These are phyloP conservation scores for Phoxinus phoxinus DNA, from an alignment of 2,113 vertebrate species.

Conservation along the genomic window DNA sequence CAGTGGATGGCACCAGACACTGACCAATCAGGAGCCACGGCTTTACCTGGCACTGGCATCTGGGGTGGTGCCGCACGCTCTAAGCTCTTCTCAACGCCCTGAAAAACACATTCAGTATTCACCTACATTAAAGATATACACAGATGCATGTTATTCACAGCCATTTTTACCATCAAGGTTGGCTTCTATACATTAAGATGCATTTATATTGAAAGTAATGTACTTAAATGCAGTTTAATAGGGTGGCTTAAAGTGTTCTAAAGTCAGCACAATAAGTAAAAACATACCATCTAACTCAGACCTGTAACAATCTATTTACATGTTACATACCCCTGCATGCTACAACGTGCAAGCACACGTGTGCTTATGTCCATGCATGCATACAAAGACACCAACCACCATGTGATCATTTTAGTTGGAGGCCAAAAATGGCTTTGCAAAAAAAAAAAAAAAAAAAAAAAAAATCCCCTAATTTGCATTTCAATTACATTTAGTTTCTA, in stretches of 20 bases:
- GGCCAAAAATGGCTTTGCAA: background rate
- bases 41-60: conserved; percentile 49
- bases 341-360: background rate
- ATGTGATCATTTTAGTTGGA: background rate
- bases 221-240: background rate
- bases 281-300: background rate
- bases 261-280: background rate
- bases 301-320: background rate
- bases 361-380: background rate
- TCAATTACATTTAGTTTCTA: conserved; percentile 38
- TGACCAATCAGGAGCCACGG: conserved; percentile 24
- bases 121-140: background rate
- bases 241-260: background rate
- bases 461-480: conserved; percentile 24
- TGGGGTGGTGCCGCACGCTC: conserved; percentile 28
- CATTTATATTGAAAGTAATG: background rate
- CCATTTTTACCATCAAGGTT: background rate
- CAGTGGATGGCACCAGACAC: conserved; percentile 19
- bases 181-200: background rate
- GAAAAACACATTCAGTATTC: conserved; percentile 34
- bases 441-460: no score
- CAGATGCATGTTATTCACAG: background rate
- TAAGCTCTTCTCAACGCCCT: conserved; percentile 43
- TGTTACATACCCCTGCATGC: background rate
- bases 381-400: background rate